Conservation (phyloP, 2,888 invertebrate genomes). For the Trissolcus japonicus region DNA sequence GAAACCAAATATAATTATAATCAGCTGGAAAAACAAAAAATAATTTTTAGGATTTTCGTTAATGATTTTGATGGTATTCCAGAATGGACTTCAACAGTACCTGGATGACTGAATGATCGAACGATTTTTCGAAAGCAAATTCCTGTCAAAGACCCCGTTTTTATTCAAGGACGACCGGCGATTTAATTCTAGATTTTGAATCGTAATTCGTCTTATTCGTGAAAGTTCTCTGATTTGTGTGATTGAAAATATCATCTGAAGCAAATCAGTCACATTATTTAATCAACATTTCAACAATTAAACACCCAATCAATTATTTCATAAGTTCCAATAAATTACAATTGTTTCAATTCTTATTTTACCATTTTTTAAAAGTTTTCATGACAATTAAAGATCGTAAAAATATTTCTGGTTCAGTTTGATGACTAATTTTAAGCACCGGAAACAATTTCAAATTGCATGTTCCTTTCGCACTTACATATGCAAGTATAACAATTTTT, state of each 20-base stretch:
- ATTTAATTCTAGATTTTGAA: constrained; percentile 20
- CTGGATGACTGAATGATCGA: not conserved
- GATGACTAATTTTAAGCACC: not conserved
- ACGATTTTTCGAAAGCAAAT: constrained; percentile 22
- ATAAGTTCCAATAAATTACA: not conserved
- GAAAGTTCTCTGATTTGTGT: constrained; percentile 12
- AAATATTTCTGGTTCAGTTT: not conserved
- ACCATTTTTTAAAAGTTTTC: not conserved
- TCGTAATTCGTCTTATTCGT: constrained; percentile 8
- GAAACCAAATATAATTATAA: too few relatives aligned
- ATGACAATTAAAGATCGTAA: not conserved
- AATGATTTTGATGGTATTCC: not conserved
- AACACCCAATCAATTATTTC: not conserved
- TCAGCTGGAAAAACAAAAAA: too few relatives aligned
- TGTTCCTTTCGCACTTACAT: too few relatives aligned
- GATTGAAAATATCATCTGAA: too few relatives aligned
- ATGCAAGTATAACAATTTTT: too few relatives aligned
- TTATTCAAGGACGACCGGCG: constrained; percentile 31
- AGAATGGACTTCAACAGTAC: not conserved
- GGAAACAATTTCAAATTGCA: too few relatives aligned
- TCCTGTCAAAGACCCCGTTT: constrained; percentile 22
- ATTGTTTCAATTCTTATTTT: not conserved
- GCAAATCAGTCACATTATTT: too few relatives aligned
- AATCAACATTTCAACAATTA: not conserved
- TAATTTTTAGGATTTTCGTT: too few relatives aligned